Evolutionary conservation across 2,888 invertebrate genomes (phyloP), one percentile per base, ranked within the genome.

Genomic region (Scaptomyza cyrtandrae): DNA sequence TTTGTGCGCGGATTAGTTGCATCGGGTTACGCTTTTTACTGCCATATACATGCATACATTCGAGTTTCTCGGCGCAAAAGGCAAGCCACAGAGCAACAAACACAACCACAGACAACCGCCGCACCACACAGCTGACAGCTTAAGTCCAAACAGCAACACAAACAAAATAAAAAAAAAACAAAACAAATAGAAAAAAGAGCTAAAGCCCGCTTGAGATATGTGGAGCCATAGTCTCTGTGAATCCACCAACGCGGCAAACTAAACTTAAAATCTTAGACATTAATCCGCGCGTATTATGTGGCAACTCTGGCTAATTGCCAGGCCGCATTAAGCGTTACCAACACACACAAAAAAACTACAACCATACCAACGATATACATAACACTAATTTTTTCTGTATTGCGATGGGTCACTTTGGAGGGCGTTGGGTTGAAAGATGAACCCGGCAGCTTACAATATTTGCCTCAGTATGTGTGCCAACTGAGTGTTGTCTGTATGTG

Each of bases 251-350:
- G 72, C 79, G 57, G 74, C 73, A 69, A 68, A 11, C 52, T 39
- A 52, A 52, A 87, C 90, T 88, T 82, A 89, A 89, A 89, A 90
- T 90, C 89, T 90, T 80, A 85, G 80, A 86, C 89, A 90, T 89
- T 90, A 90, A 89, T 89, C 90, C 88, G 82, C 84, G 89, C 80
- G 90, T 90, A 90, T 89, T 90, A 89, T 89, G 90, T 90, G 89
- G 90, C 89, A 90, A 89, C 89, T 86, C 88, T 78, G 85, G 86
- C 90, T 90, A 89, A 89, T 89, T 89, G 90, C 89, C 86, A 72
- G 80, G 75, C 74, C 73, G 78, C 80, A 85, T 81, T 89, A 82
- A 86, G 88, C 86, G 78, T 74, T 78, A 54, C 71, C 74, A 69
- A 62, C 74, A 61, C 49, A 50, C 55, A 43, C 24, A 24, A 27